Evolutionary conservation across 2,888 invertebrate species (phyloP), one percentile per base, ranked within the genome.

Genomic region (Alentia gelatinosa): DNA sequence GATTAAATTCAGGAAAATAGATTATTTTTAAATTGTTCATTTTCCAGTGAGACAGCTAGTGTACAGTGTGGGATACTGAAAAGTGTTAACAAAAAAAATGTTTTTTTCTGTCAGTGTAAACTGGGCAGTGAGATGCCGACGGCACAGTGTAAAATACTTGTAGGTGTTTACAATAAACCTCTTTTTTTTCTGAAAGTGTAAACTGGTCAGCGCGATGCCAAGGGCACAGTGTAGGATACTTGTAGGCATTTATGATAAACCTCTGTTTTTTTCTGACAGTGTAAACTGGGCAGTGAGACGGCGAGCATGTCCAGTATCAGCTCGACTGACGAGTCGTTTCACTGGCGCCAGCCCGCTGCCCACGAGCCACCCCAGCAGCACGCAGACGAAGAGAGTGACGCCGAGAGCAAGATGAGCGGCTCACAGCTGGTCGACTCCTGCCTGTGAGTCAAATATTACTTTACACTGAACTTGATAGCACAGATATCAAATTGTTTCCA

Each of bases 401-500:
- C 94, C 91, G 94, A 94, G 83, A 92, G 92, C 75, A 94, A 94
- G 93, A 94, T 94, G 56, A 91, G 91, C 91, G 94, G 93, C 89
- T 93, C 94, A 63, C 93, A 94, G 88, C 95, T 95, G 47, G 93
- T 95, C 91, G 95, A 95, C 92, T 95, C 95, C 7, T 95, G 95
- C 92, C 92, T 95, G 95, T 95, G 93, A 95, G 95, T 90, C 4
- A 30, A n/a, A 30, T 74, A n/a, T 15, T 26, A n/a, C 74, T 74
- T 74, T 7, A 47, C 47, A 47, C 9, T 47, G 9, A 47, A 12
- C 47, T 47, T 19, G 47, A 47, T 47, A 12, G 47, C 47, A 19
- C 47, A 47, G 9, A 47, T 47, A 47, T 47, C 19, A n/a, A n/a
- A n/a, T 47, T 47, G 47, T 9, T 47, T 47, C 47, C 47, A 47